These are phyloP conservation scores for Polyommatus icarus DNA, from an alignment of 2,888 invertebrate species.

Conservation along the genomic window DNA sequence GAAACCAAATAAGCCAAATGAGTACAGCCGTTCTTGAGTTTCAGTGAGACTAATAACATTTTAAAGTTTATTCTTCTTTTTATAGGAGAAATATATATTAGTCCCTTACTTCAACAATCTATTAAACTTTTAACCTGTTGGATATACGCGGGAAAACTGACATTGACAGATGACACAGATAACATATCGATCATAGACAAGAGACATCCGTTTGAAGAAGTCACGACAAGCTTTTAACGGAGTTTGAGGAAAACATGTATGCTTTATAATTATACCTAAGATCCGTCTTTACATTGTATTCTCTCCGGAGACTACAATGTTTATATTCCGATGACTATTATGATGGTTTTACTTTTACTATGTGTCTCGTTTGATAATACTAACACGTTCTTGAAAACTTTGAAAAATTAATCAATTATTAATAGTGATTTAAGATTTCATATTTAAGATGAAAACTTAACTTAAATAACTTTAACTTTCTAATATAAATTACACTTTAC, in stretches of 20 bases:
- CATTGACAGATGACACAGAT: slow-evolving; percentile 17
- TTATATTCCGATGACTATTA: neutral
- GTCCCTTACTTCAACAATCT: too few species aligned
- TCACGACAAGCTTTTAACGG: slow-evolving; percentile 4
- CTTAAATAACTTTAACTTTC: too few species aligned
- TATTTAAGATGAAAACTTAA: too few species aligned
- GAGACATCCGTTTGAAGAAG: neutral
- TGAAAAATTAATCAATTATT: too few species aligned
- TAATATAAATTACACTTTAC: neutral
- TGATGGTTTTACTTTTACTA: neutral
- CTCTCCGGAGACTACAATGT: neutral
- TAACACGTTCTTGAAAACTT: too few species aligned
- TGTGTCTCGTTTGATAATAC: neutral
- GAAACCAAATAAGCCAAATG: too few species aligned
- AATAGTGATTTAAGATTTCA: too few species aligned
- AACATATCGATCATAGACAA: slow-evolving; percentile 8
- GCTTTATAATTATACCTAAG: neutral
- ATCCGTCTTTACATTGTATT: too few species aligned
- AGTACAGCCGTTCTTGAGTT: too few species aligned
- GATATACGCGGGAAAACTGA: neutral
- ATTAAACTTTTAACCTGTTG: neutral
- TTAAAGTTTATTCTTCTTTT: too few species aligned
- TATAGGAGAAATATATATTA: too few species aligned
- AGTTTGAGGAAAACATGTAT: neutral
- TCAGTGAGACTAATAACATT: too few species aligned